Conservation (phyloP, 2,113 vertebrate genomes). For the Thunnus maccoyii region DNA sequence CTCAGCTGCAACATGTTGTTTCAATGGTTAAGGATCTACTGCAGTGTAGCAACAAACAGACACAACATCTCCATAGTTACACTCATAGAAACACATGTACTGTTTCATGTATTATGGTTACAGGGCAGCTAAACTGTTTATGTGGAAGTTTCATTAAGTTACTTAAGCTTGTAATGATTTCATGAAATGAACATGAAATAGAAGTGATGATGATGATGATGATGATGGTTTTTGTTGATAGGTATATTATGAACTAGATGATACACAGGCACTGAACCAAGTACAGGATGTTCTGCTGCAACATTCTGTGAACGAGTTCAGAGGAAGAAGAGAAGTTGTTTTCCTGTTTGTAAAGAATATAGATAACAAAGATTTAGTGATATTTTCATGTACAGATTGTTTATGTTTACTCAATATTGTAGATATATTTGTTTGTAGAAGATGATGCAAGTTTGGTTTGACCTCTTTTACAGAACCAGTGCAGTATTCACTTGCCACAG, state of each 20-base stretch:
- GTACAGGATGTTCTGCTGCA: too few relatives aligned
- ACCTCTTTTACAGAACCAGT: neutral
- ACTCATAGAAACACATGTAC: neutral
- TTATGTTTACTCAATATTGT: neutral
- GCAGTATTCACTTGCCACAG: conserved; percentile 12
- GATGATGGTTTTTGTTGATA: too few relatives aligned
- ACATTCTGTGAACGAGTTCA: too few relatives aligned
- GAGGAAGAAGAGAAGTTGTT: too few relatives aligned
- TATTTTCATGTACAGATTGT: neutral
- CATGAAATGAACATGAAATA: too few relatives aligned
- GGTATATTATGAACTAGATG: too few relatives aligned
- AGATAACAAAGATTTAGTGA: neutral
- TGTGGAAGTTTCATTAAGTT: neutral
- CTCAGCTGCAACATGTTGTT: neutral
- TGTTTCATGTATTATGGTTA: neutral
- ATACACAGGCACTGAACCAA: too few relatives aligned
- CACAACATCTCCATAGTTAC: too few relatives aligned
- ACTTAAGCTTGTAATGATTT: too few relatives aligned
- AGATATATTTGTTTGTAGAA: neutral
- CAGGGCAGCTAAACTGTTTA: neutral
- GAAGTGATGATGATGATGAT: too few relatives aligned
- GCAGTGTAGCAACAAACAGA: neutral
- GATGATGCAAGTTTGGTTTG: neutral
- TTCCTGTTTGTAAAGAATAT: neutral
- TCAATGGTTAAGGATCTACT: neutral